phyloP scores from a whole-genome alignment of 30 jellyfish, hydroid and myxozoan genomes.

The Pseudorhiza aurosa region DNA sequence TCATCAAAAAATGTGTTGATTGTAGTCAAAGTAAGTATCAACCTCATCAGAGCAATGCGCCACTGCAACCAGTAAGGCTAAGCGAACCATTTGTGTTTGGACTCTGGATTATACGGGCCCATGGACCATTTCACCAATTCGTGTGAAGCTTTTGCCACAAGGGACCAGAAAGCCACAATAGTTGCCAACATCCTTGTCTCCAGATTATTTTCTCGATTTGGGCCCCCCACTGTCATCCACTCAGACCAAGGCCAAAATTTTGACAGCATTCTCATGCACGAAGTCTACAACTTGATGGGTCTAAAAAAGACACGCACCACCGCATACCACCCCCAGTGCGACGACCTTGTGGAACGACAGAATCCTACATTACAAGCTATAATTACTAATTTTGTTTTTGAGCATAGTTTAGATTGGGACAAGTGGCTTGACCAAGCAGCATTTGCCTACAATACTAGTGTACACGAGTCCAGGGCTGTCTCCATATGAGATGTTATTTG shows the following conservation, averaged over 20 bases:
- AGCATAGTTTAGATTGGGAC: constrained; percentile 48
- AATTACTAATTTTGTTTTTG: constrained; percentile 21
- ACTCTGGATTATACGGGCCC: constrained; percentile 38
- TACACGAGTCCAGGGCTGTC: constrained; percentile 44
- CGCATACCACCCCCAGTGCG: constrained; percentile 59
- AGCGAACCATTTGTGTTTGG: constrained; percentile 48
- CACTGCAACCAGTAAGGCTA: constrained; percentile 21
- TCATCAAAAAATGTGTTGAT: constrained; percentile 21
- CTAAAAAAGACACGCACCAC: constrained; percentile 39
- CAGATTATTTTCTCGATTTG: constrained; percentile 42
- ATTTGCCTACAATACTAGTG: constrained; percentile 39
- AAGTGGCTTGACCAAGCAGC: constrained; percentile 43
- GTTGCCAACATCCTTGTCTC: constrained; percentile 56
- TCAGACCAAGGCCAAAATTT: constrained; percentile 66
- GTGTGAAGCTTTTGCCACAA: constrained; percentile 64
- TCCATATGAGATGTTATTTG: constrained; percentile 60
- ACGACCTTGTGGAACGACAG: constrained; percentile 41
- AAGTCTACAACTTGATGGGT: constrained; percentile 43
- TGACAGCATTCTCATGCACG: constrained; percentile 48
- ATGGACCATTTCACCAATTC: constrained; percentile 73
- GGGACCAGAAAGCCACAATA: constrained; percentile 33
- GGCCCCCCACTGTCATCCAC: constrained; percentile 63
- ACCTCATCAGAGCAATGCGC: constrained; percentile 28
- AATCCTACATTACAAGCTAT: constrained; percentile 15
- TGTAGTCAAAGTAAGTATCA: constrained; percentile 46